Base-by-base conservation (phyloP, 1,140 invertebrate genomes). In the Aricia agestis region DNA sequence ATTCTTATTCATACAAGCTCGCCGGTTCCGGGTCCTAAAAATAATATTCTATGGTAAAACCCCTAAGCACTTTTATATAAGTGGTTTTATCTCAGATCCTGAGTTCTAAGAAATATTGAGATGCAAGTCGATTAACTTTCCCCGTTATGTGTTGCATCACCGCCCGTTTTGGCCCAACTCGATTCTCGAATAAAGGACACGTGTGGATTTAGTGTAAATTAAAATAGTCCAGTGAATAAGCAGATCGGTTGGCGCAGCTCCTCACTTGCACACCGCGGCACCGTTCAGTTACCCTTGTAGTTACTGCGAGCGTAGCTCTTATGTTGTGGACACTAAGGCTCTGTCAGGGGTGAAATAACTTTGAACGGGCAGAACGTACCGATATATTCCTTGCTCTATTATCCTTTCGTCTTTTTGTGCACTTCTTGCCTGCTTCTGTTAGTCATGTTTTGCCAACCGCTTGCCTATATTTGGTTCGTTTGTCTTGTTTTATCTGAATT, bases 181-280 rank as follows among this genome's bases (percentile, higher is more conserved):
- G 72, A 74, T 74, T 74, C 74, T 70, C 78, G 72, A 74, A 76
- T 76, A 76, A 78, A 80, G 84, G 84, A 84, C 84, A 86, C 84
- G 84, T 84, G 82, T 83, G 79, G 79, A 82, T 86, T 82, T 82
- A 83, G 82, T 80, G 73, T 82, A 86, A 82, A 84, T 86, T 86
- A 84, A 86, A 86, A 88, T 88, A 88, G 86, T 83, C 74, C 78
- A 74, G 81, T 88, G 86, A 88, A 85, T 88, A 86, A 87, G 80
- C 83, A 75, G 79, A 82, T 81, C 76, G 74, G 66, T 74, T 17
- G 78, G 70, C 41, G 61, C 57, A 32, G 66, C 80, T 75, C 73
- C 74, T 82, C 79, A 68, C 80, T 6, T 75, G 42, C 69, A 41
- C 71, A 52, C 36, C n/a, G n/a, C n/a, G n/a, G n/a, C n/a, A n/a